phyloP scores from a whole-genome alignment of 2,888 invertebrate species.

The Eupelmus urozonus region DNA sequence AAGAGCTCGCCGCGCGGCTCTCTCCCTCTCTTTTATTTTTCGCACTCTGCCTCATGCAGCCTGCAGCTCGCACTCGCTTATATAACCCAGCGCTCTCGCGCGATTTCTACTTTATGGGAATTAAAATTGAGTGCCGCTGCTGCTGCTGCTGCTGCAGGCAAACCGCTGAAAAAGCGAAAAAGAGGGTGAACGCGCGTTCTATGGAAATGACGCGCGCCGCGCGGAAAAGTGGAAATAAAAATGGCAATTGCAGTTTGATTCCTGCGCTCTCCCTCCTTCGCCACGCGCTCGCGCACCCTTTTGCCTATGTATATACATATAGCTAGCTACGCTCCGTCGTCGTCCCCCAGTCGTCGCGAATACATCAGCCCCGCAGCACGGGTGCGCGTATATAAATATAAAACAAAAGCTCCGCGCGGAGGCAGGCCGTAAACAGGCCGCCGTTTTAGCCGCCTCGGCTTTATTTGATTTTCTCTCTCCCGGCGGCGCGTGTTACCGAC shows the following conservation, averaged over 20 bases:
- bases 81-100: neutral
- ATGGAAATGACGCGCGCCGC: constrained; percentile 56
- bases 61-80: neutral
- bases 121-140: constrained; percentile 67
- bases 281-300: constrained; percentile 23
- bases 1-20: neutral
- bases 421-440: constrained; percentile 63
- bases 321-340: too few species aligned
- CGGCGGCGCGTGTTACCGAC: constrained; percentile 21
- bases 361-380: constrained; percentile 68
- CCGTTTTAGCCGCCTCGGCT: constrained; percentile 66
- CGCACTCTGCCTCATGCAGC: neutral
- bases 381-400: constrained; percentile 67
- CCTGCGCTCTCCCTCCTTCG: constrained; percentile 59
- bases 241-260: constrained; percentile 75
- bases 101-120: constrained; percentile 66
- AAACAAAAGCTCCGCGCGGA: constrained; percentile 69
- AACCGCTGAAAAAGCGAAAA: constrained; percentile 58
- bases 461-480: constrained; percentile 71
- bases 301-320: constrained; percentile 47
- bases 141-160: constrained; percentile 44
- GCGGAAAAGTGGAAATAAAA: constrained; percentile 70
- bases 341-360: too few species aligned
- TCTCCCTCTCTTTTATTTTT: neutral
- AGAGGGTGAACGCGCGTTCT: constrained; percentile 54